A percentile compares a stretch with the other conserved stretches of the same genome.
Evolutionary conservation across 2,888 invertebrate genomes (phyloP).

Genomic region (Toxonevra muliebris): DNA sequence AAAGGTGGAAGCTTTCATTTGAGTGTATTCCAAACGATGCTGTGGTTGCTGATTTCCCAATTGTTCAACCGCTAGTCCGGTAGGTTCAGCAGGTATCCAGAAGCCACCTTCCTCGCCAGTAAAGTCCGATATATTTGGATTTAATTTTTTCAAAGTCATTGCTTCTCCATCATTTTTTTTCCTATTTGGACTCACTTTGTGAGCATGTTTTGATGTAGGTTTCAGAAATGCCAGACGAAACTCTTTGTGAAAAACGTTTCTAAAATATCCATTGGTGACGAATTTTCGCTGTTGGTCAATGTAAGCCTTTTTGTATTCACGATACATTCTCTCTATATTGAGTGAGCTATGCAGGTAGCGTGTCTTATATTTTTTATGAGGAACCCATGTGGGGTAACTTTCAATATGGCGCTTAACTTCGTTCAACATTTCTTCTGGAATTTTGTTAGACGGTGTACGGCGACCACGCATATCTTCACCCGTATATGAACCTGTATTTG

Average conservation of each 20-base stretch:
- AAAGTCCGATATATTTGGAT: constrained; percentile 41
- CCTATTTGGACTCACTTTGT: constrained; percentile 28
- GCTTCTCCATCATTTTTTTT: constrained; percentile 5
- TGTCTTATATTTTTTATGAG: constrained; percentile 41
- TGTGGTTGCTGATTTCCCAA: no score
- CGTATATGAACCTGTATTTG: constrained; percentile 41
- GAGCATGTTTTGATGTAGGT: constrained; percentile 30
- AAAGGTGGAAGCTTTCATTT: background rate
- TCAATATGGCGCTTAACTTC: constrained; percentile 38
- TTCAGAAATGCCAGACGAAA: constrained; percentile 39
- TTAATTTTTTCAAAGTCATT: constrained; percentile 23
- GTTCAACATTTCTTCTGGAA: constrained; percentile 32
- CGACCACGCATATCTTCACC: constrained; percentile 39
- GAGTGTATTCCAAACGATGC: no score
- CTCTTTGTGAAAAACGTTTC: constrained; percentile 39
- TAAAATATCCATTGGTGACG: constrained; percentile 34
- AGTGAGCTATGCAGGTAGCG: constrained; percentile 40
- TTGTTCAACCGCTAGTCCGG: no score
- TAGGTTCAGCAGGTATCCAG: constrained; percentile 30
- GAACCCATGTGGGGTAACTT: constrained; percentile 43
- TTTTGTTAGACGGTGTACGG: constrained; percentile 36
- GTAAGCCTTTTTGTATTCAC: constrained; percentile 39
- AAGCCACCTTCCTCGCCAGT: constrained; percentile 43
- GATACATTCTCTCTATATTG: constrained; percentile 40
- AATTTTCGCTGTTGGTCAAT: constrained; percentile 28